Evolutionary conservation across 2,113 vertebrate genomes (phyloP), one percentile per base, ranked within the genome.

Genomic region (Talpa occidentalis): DNA sequence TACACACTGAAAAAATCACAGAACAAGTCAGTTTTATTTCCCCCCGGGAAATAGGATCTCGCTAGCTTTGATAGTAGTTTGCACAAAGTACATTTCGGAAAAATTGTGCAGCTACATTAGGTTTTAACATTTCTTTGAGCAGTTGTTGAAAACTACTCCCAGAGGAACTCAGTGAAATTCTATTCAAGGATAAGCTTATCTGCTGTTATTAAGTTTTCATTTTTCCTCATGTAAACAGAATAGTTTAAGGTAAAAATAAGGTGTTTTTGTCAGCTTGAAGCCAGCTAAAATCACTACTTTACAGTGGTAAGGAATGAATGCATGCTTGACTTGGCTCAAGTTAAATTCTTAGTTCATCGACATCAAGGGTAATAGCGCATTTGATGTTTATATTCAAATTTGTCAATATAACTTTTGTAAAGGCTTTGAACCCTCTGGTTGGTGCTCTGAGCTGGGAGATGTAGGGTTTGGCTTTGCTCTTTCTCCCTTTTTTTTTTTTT

Each of bases 1-100:
- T 95, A 64, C 92, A 60, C 91, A 40, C 28, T 30, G n/a, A 78
- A 97, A 97, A 96, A 95, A 40, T 0, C 78, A 8, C 79, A 90
- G 47, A 97, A 88, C 42, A 74, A 84, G 54, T 94, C 82, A 77
- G 32, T 95, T 96, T 93, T 96, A 88, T 96, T 97, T 84, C 64
- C 89, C 67, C 88, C 30, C 22, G 59, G 62, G 85, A 89, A 84
- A 30, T 54, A 95, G 70, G 54, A 79, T 88, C 64, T 67, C 67
- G 42, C 87, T 97, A 67, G 10, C 89, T 90, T 49, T 72, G 82
- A 91, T 54, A 90, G 81, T 72, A 93, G 80, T 94, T 90, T 80
- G 69, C 95, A 91, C 89, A 97, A 97, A 91, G 69, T 88, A 40
- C 6, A 40, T 80, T 92, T 94, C 37, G 59, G 83, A 93, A 89